Conservation (phyloP, 2,888 invertebrate species). For the Hymenopus coronatus region DNA sequence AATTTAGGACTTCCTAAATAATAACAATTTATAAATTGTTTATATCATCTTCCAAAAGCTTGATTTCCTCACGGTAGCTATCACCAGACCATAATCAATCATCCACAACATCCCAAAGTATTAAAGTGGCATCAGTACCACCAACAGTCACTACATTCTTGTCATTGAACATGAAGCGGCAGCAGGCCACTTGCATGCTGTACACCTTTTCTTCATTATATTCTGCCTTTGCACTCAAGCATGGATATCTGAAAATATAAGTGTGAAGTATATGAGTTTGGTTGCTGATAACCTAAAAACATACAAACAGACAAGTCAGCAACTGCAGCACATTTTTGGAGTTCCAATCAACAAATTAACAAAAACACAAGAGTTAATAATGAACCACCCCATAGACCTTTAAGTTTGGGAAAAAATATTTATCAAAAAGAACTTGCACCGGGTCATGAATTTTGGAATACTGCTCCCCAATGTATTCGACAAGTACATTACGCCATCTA, state of each 20-base stretch:
- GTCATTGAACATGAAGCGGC: constrained; percentile 83
- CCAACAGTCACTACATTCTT: constrained; percentile 81
- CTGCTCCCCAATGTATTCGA: too few species aligned
- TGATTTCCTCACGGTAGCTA: background rate
- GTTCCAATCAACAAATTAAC: too few species aligned
- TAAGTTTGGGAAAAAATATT: too few species aligned
- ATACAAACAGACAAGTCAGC: too few species aligned
- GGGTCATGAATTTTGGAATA: too few species aligned
- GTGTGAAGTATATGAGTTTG: constrained; percentile 18
- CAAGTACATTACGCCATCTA: too few species aligned
- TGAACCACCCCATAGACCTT: too few species aligned
- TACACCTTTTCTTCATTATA: constrained; percentile 87
- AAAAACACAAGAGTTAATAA: too few species aligned
- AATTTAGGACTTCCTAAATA: background rate
- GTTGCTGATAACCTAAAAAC: too few species aligned
- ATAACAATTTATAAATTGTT: background rate
- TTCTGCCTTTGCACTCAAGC: constrained; percentile 79
- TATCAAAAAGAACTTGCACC: too few species aligned
- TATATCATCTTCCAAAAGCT: background rate
- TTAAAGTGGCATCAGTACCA: constrained; percentile 82
- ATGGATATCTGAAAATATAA: constrained; percentile 67
- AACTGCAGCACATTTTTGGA: too few species aligned
- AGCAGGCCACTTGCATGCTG: constrained; percentile 75
- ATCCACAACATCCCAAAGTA: constrained; percentile 87
- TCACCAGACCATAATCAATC: constrained; percentile 49